phyloP scores from a whole-genome alignment of 2,888 invertebrate species.

The Polia nebulosa region DNA sequence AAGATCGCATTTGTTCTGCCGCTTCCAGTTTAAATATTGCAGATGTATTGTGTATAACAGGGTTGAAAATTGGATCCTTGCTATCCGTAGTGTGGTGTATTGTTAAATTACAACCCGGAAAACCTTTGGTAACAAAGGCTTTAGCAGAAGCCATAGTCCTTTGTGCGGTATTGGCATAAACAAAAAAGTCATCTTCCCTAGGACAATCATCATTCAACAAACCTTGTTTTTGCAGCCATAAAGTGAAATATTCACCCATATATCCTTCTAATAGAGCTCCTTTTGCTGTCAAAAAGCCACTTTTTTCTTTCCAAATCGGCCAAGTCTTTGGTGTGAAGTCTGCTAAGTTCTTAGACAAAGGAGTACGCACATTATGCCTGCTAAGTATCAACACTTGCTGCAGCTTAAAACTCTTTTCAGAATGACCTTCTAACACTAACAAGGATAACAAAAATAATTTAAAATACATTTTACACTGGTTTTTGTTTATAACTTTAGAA shows the following conservation, averaged over 20 bases:
- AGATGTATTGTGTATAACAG: constrained; percentile 80
- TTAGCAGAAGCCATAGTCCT: constrained; percentile 81
- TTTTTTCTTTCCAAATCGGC: constrained; percentile 80
- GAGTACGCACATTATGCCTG: constrained; percentile 82
- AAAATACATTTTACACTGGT: constrained; percentile 43
- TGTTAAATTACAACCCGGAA: constrained; percentile 79
- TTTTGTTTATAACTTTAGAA: neutral
- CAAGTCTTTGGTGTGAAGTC: constrained; percentile 77
- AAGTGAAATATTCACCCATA: constrained; percentile 78
- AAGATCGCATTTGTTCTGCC: constrained; percentile 74
- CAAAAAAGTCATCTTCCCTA: constrained; percentile 76
- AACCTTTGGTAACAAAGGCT: constrained; percentile 80
- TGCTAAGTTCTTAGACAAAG: constrained; percentile 76
- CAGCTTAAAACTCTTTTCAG: constrained; percentile 60
- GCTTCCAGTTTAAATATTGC: constrained; percentile 73
- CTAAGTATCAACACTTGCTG: constrained; percentile 80
- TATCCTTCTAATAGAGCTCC: constrained; percentile 80
- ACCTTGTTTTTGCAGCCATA: constrained; percentile 75
- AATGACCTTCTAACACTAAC: constrained; percentile 39
- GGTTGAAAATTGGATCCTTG: constrained; percentile 81
- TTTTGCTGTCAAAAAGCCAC: constrained; percentile 80
- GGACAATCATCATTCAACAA: constrained; percentile 75
- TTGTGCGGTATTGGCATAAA: constrained; percentile 83
- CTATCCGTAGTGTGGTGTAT: constrained; percentile 74
- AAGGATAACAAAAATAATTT: constrained; percentile 31